Base-by-base conservation (phyloP, 2,888 invertebrate genomes). In the Calephelis perditalis region DNA sequence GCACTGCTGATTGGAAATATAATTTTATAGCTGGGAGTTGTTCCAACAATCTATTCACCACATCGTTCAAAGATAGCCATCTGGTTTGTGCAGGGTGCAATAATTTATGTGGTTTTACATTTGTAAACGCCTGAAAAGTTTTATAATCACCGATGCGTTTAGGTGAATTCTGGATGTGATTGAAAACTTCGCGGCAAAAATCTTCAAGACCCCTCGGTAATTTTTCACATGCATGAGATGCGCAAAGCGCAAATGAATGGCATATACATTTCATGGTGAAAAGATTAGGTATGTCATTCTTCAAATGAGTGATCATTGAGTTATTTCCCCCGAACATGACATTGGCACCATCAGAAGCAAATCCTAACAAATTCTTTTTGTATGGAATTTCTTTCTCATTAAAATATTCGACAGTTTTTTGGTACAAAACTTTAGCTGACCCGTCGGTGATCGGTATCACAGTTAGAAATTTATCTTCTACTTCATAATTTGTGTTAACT, bases 1-100 rank as follows among this genome's bases (percentile, higher is more conserved):
- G 56, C 11, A 67, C 66, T 49, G 68, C 70, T 59, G 46, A 58
- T 65, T 67, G 69, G 62, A 70, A 70, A 66, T 70, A 72, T 60
- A 71, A 35, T 66, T 68, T 69, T 57, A 72, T 57, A 1, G 70
- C 62, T 64, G 67, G 67, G 46, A 66, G 59, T 61, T 68, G 67
- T 69, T 71, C 70, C 44, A 70, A 55, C 65, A 71, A 58, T 57
- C 70, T 60, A 26, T 64, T 68, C 7, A 73, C 71, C 6, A 68
- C 71, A 15, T 62, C 56, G 47, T 60, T 61, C 12, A 67, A 57
- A 0, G 71, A 73, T 56, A 71, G 56, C 71, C 71, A 73, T 49
- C 49, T 49, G 3, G 67, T 72, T 65, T 69, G 68, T 54, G 57
- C 37, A 49, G 70, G 69, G 60, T 59, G 64, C 8, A 62, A 45